These are phyloP conservation scores for Salarias fasciatus DNA, from an alignment of 2,797 vertebrate species.

Conservation along the genomic window DNA sequence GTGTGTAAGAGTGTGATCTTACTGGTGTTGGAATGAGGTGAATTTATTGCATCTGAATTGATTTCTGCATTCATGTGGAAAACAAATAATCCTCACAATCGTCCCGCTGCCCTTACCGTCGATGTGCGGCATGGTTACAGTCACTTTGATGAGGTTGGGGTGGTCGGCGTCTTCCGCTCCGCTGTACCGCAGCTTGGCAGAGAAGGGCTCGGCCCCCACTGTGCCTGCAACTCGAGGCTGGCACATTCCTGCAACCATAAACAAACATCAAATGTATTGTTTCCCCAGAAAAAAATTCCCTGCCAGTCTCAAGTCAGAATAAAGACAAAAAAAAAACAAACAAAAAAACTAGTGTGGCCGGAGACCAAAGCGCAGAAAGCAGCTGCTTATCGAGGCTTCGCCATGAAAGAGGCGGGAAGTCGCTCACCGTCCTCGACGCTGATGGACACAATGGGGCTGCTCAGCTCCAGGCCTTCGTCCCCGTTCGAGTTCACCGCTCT, in stretches of 20 bases:
- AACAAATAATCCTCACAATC: too few relatives aligned
- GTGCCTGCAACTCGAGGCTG: constrained; percentile 89
- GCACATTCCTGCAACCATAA: constrained; percentile 88
- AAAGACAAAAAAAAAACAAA: too few relatives aligned
- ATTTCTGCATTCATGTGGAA: too few relatives aligned
- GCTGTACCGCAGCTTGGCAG: constrained; percentile 92
- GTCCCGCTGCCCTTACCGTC: constrained; percentile 86
- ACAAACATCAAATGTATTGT: constrained; percentile 35
- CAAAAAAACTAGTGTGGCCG: too few relatives aligned
- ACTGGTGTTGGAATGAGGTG: too few relatives aligned
- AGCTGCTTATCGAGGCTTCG: constrained; percentile 22
- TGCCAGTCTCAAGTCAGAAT: too few relatives aligned
- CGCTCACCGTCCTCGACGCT: constrained; percentile 88
- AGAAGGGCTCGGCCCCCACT: constrained; percentile 95
- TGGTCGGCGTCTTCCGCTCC: constrained; percentile 89
- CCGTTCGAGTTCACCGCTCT: constrained; percentile 91
- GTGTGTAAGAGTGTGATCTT: too few relatives aligned
- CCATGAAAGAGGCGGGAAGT: constrained; percentile 13
- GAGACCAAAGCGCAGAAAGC: constrained; percentile 1
- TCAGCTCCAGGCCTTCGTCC: constrained; percentile 91
- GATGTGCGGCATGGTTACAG: constrained; percentile 94
- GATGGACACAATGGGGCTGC: constrained; percentile 86
- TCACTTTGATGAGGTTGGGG: constrained; percentile 92
- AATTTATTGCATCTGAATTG: too few relatives aligned
- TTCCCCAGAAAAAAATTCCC: too few relatives aligned